Conservation (phyloP, 1,140 invertebrate genomes). For the Dryas iulia region DNA sequence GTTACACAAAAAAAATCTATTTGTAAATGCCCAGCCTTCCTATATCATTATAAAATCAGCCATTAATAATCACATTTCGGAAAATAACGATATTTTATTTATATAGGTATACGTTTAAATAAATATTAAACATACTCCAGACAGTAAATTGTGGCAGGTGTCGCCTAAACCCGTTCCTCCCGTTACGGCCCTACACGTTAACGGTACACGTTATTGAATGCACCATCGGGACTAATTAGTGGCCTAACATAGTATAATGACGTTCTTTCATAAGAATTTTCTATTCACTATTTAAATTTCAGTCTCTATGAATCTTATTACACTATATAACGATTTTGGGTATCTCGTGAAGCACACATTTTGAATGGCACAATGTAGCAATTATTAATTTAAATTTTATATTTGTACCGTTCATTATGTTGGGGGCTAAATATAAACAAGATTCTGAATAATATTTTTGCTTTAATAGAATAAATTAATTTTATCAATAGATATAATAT, state of each 20-base stretch:
- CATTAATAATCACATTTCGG: not conserved
- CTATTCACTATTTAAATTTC: constrained; percentile 24
- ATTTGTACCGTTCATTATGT: too few species aligned
- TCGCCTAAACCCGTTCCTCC: constrained; percentile 23
- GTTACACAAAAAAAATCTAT: too few species aligned
- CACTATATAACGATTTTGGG: not conserved
- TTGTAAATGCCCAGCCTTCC: too few species aligned
- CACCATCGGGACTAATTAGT: constrained; percentile 34
- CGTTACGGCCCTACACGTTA: constrained; percentile 23
- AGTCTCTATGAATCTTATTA: constrained; percentile 2
- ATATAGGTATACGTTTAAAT: not conserved
- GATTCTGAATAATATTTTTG: too few species aligned
- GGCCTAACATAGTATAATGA: constrained; percentile 25
- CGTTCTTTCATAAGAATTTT: constrained; percentile 26
- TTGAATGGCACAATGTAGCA: not conserved
- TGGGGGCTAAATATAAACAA: too few species aligned
- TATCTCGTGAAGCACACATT: not conserved
- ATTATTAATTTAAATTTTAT: not conserved
- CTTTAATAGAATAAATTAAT: too few species aligned
- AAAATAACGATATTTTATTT: too few species aligned
- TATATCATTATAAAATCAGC: too few species aligned
- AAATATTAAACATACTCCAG: not conserved
- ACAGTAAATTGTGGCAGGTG: constrained; percentile 22
- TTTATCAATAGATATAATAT: too few species aligned
- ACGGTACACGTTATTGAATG: constrained; percentile 29